Evolutionary conservation across 2,113 vertebrate species (phyloP), one percentile per base, ranked within the genome.

Genomic region (Amblyopsis rosae): DNA sequence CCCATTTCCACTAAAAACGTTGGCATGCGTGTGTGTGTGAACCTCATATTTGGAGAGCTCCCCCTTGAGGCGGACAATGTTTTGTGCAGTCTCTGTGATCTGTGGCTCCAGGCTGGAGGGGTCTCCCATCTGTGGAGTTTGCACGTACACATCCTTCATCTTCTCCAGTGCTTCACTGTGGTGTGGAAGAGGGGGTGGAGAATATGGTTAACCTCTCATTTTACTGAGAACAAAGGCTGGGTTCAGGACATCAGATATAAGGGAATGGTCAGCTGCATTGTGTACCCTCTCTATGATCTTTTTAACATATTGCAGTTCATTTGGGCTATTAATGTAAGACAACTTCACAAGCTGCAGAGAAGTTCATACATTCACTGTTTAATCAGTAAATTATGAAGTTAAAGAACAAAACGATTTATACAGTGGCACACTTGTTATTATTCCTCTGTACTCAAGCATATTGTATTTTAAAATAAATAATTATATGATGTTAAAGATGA

Each of bases 91-190:
- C 81, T 98, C 93, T 51, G 90, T 89, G 88, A 99, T 93, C 91
- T 95, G 95, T 65, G 96, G 96, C 75, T 97, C 94, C 89, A 99
- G 91, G 77, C 95, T 96, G 84, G 93, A 80, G 16, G 97, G 95
- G 79, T 99, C 95, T 50, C 97, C 97, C 93, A 98, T 93, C 86
- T 96, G 94, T n/a, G 95, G 90, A 82, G 95, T 98, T 87, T 96
- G 94, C 86, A 95, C 95, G 67, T 99, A 99, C 12, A 98, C 96
- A 35, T 94, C 95, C 89, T 94, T 97, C 97, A 99, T 98, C 93
- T 96, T 99, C 84, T 95, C 95, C 83, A 99, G 93, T 0, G 95
- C 97, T 35, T 97, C 96, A 83, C 96, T 94, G 70, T 3, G 10
- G 19, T 47, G 68, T 48, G 17, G 48, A 26, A 41, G 3, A 32